Evolutionary conservation across 2,113 vertebrate genomes (phyloP).

Genomic region (Columba janthina): DNA sequence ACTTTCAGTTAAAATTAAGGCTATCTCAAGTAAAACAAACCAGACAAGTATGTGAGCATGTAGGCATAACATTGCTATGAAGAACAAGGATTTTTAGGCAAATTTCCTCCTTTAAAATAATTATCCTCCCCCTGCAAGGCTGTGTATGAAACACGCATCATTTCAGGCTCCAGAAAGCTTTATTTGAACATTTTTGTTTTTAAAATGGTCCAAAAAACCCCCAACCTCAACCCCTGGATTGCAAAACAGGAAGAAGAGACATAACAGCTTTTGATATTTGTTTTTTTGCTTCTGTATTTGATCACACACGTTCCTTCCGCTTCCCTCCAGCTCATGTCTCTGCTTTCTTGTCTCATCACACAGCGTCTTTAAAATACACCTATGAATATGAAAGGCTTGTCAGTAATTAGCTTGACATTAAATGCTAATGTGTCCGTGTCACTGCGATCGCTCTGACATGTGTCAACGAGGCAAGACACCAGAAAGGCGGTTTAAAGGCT

Average conservation of each 20-base stretch:
- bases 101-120: not conserved
- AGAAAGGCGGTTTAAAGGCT: rapidly evolving
- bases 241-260: not conserved
- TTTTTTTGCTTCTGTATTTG: not conserved
- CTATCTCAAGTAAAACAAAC: not conserved
- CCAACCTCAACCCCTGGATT: not conserved
- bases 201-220: not conserved
- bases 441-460: rapidly evolving
- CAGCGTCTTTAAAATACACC: not conserved
- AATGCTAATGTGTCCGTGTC: not conserved
- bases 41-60: rapidly evolving
- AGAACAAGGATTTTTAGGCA: not conserved
- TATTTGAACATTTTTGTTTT: not conserved
- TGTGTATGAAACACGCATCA: not conserved
- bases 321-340: not conserved
- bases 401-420: not conserved
- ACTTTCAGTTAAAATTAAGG: not conserved
- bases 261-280: not conserved
- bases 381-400: not conserved
- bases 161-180: not conserved
- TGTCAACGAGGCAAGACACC: not conserved
- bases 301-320: not conserved
- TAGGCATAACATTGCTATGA: not conserved
- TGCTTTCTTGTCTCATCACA: not conserved
- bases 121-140: not conserved